Evolutionary conservation across 2,888 invertebrate genomes (phyloP).

Genomic region (Drosophila affinis): DNA sequence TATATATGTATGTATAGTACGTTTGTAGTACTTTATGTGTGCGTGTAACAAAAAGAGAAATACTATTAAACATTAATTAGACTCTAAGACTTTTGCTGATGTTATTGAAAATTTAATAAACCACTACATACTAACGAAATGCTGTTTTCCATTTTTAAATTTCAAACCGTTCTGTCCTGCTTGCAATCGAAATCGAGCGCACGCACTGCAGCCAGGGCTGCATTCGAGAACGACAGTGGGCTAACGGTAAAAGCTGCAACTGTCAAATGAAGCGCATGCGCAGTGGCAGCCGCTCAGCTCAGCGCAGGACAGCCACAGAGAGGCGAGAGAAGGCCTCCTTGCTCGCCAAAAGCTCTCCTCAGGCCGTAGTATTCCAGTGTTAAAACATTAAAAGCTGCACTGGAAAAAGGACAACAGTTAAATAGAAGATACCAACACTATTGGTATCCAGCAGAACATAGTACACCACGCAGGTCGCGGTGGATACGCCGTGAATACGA

Average conservation of each 20-base stretch:
- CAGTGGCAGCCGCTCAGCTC: background rate
- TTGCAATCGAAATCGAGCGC: background rate
- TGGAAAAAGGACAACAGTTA: slow-evolving; percentile 76
- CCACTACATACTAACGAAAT: slow-evolving; percentile 24
- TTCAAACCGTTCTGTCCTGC: too few relatives aligned
- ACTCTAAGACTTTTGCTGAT: slow-evolving; percentile 72
- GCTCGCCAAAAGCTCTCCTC: slow-evolving; percentile 26
- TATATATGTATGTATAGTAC: slow-evolving; percentile 24
- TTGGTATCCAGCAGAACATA: slow-evolving; percentile 70
- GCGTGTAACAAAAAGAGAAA: slow-evolving; percentile 44
- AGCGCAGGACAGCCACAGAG: background rate
- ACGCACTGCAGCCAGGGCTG: background rate
- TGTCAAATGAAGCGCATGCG: background rate
- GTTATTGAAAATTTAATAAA: slow-evolving; percentile 72
- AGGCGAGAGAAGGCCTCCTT: background rate
- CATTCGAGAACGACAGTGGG: background rate
- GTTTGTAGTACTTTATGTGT: slow-evolving; percentile 36
- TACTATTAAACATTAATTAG: slow-evolving; percentile 77
- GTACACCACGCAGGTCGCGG: slow-evolving; percentile 13
- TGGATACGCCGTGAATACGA: slow-evolving; percentile 11
- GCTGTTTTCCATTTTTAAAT: background rate
- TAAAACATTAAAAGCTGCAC: slow-evolving; percentile 74
- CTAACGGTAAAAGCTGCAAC: background rate
- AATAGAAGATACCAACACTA: slow-evolving; percentile 79
- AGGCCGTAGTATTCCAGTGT: slow-evolving; percentile 59